Conservation (phyloP, 1,140 invertebrate genomes). For the Pogonus chalceus region DNA sequence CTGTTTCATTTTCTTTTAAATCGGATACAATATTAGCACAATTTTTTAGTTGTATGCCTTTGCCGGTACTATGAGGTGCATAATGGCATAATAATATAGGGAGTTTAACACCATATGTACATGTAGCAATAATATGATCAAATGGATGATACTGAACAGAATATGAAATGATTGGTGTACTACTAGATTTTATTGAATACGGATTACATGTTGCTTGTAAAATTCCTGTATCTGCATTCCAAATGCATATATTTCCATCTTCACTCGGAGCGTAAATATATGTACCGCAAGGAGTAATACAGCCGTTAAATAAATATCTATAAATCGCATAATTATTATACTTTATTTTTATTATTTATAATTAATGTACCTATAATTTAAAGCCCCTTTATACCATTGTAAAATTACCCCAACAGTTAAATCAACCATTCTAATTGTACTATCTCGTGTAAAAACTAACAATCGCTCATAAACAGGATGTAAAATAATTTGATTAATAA, state of each 20-base stretch:
- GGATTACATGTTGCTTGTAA: constrained; percentile 8
- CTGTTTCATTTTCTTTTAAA: background rate
- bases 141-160: constrained; percentile 11
- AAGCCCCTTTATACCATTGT: constrained; percentile 9
- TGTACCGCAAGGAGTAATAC: constrained; percentile 8
- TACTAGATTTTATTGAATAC: background rate
- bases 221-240: constrained; percentile 12
- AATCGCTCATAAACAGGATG: constrained; percentile 18
- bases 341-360: background rate
- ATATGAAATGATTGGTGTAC: background rate
- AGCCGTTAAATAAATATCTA: background rate
- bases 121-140: constrained; percentile 3
- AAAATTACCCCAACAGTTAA: constrained; percentile 12
- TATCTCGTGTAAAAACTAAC: constrained; percentile 19
- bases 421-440: constrained; percentile 18
- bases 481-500: constrained; percentile 24
- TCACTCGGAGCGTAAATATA: constrained; percentile 6
- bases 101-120: background rate
- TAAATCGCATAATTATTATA: background rate
- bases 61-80: background rate
- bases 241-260: constrained; percentile 9
- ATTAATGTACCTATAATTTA: constrained; percentile 10
- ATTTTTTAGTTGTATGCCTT: background rate
- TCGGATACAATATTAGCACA: background rate
- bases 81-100: constrained; percentile 3